phyloP scores from a whole-genome alignment of 2,113 vertebrate genomes.

The Hippopotamus amphibius region DNA sequence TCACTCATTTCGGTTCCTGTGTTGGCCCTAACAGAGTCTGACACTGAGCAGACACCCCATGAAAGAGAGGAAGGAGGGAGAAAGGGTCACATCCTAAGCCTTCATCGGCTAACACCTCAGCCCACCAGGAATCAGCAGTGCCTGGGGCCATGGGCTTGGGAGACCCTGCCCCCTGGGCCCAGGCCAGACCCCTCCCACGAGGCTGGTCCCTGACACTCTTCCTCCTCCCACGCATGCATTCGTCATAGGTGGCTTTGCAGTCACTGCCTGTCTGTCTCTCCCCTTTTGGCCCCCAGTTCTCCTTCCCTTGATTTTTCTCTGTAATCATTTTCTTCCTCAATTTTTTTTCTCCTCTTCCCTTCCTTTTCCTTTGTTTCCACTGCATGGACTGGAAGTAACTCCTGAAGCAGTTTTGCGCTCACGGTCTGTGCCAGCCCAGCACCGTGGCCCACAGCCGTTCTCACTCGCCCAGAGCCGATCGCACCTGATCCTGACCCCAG shows the following conservation, averaged over 20 bases:
- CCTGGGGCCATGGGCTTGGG: accelerated
- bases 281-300: not conserved
- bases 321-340: not conserved
- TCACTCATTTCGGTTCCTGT: not conserved
- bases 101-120: not conserved
- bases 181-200: accelerated
- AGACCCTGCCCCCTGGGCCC: no score
- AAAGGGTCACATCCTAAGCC: not conserved
- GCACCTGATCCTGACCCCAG: not conserved
- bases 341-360: not conserved
- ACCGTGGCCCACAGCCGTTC: accelerated
- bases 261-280: not conserved
- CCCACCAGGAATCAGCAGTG: not conserved
- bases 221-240: accelerated
- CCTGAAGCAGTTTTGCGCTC: not conserved
- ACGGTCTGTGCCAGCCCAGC: not conserved
- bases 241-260: not conserved
- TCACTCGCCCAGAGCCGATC: not conserved
- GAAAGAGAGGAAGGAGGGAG: not conserved
- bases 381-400: not conserved
- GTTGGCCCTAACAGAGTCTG: not conserved
- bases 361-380: not conserved
- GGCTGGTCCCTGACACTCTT: no score
- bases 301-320: not conserved
- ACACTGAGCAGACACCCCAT: not conserved